Conservation (phyloP, 1,140 invertebrate species). For the Drosophila elegans region DNA sequence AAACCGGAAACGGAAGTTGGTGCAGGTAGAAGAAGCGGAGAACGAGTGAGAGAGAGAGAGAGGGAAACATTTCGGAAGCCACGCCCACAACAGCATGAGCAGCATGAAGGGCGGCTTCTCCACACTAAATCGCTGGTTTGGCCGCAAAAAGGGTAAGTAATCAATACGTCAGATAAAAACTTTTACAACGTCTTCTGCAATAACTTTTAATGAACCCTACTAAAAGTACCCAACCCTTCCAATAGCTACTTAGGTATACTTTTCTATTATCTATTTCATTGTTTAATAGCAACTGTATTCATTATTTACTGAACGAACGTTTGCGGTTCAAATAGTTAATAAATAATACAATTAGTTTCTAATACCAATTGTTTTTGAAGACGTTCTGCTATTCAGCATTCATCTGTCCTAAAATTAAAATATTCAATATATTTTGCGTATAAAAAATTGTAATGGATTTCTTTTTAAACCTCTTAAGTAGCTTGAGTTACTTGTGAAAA, state of each 20-base stretch:
- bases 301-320: background rate
- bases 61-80: constrained; percentile 18
- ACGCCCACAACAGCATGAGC: constrained; percentile 73
- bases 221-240: background rate
- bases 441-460: too few relatives aligned
- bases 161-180: background rate
- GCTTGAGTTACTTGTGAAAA: too few relatives aligned
- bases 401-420: too few relatives aligned
- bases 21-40: constrained; percentile 1
- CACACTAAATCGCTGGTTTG: constrained; percentile 84
- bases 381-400: too few relatives aligned
- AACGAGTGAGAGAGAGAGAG: constrained; percentile 12
- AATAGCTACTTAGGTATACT: background rate
- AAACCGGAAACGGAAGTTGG: constrained; percentile 16
- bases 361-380: background rate
- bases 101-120: constrained; percentile 84
- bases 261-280: background rate
- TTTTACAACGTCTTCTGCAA: background rate
- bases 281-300: background rate
- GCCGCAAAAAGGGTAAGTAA: constrained; percentile 79
- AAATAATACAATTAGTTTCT: background rate
- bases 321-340: background rate
- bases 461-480: too few relatives aligned
- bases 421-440: too few relatives aligned
- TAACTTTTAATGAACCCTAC: background rate